These are phyloP conservation scores for Colaptes auratus DNA, from an alignment of 2,113 vertebrate species.

Conservation along the genomic window DNA sequence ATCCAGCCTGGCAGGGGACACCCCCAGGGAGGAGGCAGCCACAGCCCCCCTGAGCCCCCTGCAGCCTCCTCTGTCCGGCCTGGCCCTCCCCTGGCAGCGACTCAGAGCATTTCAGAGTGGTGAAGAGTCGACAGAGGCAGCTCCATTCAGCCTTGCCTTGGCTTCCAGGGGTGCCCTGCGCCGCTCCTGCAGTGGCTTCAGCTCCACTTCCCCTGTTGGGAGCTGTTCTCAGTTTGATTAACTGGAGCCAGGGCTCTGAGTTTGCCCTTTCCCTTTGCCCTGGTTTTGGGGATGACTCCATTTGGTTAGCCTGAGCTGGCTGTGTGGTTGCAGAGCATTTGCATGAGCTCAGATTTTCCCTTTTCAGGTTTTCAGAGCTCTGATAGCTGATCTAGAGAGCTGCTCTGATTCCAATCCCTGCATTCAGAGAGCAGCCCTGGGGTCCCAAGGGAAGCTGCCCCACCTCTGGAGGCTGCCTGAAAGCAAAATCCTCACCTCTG, in stretches of 20 bases:
- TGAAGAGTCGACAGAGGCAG: too few species aligned
- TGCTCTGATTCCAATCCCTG: background rate
- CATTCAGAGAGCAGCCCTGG: background rate
- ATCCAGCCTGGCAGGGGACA: too few species aligned
- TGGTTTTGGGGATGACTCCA: background rate
- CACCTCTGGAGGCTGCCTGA: background rate
- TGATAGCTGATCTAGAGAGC: constrained; percentile 50
- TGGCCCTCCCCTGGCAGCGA: too few species aligned
- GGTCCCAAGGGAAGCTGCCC: constrained; percentile 40
- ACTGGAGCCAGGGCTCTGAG: background rate
- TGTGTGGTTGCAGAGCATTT: constrained; percentile 32
- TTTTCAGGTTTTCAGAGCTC: constrained; percentile 2
- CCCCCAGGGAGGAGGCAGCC: too few species aligned
- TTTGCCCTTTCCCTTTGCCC: background rate
- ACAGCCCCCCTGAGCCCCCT: too few species aligned
- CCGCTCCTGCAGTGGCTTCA: background rate
- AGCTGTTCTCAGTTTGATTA: background rate
- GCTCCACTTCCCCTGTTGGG: background rate
- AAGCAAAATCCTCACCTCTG: background rate
- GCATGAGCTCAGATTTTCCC: background rate
- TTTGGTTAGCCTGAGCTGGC: background rate
- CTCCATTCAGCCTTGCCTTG: background rate
- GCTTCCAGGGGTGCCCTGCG: background rate
- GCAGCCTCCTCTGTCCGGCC: too few species aligned
- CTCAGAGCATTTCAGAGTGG: too few species aligned